These are phyloP conservation scores for Caenorhabditis sp. DNA, from an alignment of 2,888 invertebrate genomes.

Conservation along the genomic window DNA sequence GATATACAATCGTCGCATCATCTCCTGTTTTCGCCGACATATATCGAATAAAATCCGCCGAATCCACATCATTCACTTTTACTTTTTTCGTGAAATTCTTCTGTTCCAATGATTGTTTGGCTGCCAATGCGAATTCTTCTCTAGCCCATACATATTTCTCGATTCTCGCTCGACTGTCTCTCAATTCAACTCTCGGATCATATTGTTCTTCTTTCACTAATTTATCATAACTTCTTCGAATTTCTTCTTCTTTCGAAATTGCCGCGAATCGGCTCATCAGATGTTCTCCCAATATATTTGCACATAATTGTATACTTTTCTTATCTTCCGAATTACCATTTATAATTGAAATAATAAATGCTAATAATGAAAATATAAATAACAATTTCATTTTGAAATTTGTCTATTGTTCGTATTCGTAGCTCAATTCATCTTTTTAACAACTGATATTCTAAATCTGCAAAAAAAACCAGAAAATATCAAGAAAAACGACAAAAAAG, in stretches of 20 bases:
- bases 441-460: no score
- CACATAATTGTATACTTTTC: background rate
- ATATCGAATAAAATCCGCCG: conserved; percentile 63
- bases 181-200: conserved; percentile 65
- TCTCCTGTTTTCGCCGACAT: conserved; percentile 59
- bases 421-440: no score
- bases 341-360: background rate
- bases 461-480: no score
- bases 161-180: conserved; percentile 59
- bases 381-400: no score
- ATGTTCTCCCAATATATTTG: conserved; percentile 52
- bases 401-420: no score
- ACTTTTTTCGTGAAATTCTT: conserved; percentile 1
- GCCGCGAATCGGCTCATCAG: conserved; percentile 50
- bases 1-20: conserved; percentile 52
- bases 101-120: conserved; percentile 64
- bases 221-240: conserved; percentile 57
- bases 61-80: conserved; percentile 62
- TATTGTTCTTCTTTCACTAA: conserved; percentile 64
- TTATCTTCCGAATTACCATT: no score
- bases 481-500: no score
- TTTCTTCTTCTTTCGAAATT: conserved; percentile 60
- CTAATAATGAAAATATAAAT: background rate
- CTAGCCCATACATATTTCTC: conserved; percentile 64
- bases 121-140: conserved; percentile 52